Evolutionary conservation across 2,113 vertebrate genomes (phyloP), one percentile per base, ranked within the genome.

Genomic region (Syngnathus typhle): DNA sequence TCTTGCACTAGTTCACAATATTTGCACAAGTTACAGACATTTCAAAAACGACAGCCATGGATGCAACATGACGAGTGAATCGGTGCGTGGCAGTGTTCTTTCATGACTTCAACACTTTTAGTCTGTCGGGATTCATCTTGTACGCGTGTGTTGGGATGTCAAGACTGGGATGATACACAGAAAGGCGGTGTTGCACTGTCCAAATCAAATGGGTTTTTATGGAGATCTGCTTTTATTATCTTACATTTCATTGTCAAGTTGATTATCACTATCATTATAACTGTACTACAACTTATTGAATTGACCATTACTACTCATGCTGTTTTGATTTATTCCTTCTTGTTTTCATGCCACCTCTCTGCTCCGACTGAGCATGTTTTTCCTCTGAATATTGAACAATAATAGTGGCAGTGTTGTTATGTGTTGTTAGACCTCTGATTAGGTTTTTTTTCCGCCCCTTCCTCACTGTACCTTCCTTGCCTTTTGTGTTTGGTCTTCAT

Each of bases 221-320:
- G 87, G 86, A 91, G 87, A 90, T 86, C 85, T 89, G 87, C 84
- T 92, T 91, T 90, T 90, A 87, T 87, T 84, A 77, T 84, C 69
- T 77, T 83, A 74, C 79, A 85, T 91, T 90, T 87, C 87, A 89
- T 89, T 88, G 88, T 91, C 91, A 91, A 87, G 90, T 88, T 90
- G 87, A 89, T 89, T 92, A 88, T 91, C 89, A 90, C 87, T 89
- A 87, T 88, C 87, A 84, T 89, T 90, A 92, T 91, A 90, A 90
- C 88, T 90, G 88, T 91, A 90, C 89, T 91, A 90, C 89, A 90
- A 90, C 89, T 90, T 86, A 88, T 90, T 88, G 85, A 32, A 85
- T 89, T 85, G 88, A 88, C 88, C 80, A 89, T 87, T 91, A 88
- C 83, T 91, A 88, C 81, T 91, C 87, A 89, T 90, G 88, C 87